phyloP scores from a whole-genome alignment of 2,888 invertebrate species.

The Litoditis marina region DNA sequence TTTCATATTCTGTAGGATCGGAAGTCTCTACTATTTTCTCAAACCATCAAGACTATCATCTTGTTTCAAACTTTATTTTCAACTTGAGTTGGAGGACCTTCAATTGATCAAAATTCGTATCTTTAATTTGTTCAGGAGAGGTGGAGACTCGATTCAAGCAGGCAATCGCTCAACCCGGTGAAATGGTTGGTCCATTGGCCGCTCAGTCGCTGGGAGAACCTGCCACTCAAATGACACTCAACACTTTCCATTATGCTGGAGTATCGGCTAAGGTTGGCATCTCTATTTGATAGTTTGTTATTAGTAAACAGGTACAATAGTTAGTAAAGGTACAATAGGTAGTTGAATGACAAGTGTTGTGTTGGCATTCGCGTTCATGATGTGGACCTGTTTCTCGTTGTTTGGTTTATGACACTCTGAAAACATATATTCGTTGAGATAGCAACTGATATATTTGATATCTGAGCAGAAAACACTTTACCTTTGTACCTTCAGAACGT shows the following conservation, averaged over 20 bases:
- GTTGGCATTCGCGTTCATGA: too few species aligned
- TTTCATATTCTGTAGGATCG: neutral
- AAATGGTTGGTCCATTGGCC: slow-evolving; percentile 99
- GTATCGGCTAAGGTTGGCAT: slow-evolving; percentile 64
- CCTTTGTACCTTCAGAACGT: slow-evolving; percentile 73
- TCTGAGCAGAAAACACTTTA: too few species aligned
- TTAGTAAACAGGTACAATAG: too few species aligned
- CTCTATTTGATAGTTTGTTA: too few species aligned
- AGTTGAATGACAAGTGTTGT: too few species aligned
- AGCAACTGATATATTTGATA: too few species aligned
- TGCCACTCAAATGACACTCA: slow-evolving; percentile 98
- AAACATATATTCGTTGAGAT: too few species aligned
- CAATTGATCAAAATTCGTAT: neutral
- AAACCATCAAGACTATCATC: neutral
- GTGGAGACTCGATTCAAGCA: slow-evolving; percentile 97
- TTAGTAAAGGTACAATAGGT: too few species aligned
- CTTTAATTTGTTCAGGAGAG: slow-evolving; percentile 71
- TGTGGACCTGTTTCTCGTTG: too few species aligned
- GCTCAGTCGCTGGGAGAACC: slow-evolving; percentile 98
- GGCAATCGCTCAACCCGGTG: slow-evolving; percentile 83
- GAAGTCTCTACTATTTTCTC: too few species aligned
- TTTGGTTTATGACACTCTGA: too few species aligned
- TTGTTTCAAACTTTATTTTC: neutral
- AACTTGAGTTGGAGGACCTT: too few species aligned
- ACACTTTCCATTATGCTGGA: slow-evolving; percentile 99